phyloP scores from a whole-genome alignment of 2,113 vertebrate genomes.

The Gadus chalcogrammus region DNA sequence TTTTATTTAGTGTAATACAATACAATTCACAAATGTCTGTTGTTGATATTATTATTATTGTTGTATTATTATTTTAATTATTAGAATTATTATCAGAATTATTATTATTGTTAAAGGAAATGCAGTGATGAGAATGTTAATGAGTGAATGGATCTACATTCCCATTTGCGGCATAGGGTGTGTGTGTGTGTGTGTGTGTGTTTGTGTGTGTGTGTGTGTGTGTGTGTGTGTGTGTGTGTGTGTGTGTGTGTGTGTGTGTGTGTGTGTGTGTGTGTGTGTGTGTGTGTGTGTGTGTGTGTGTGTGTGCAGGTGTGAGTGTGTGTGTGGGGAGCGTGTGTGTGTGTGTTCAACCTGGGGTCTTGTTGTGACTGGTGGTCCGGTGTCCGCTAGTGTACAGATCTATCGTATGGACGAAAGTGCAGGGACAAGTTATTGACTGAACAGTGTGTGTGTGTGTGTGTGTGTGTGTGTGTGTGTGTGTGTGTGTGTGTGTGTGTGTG shows the following conservation, averaged over 20 bases:
- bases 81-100: not conserved
- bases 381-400: constrained; percentile 57
- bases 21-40: not conserved
- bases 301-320: no score
- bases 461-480: constrained; percentile 8
- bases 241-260: constrained; percentile 34
- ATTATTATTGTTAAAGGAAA: not conserved
- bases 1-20: not conserved
- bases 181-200: not conserved
- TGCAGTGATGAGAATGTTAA: no score
- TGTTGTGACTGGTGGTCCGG: constrained; percentile 34
- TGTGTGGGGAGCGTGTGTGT: no score
- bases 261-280: constrained; percentile 69
- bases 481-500: constrained; percentile 32
- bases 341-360: constrained; percentile 68
- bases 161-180: not conserved
- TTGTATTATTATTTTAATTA: not conserved
- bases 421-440: constrained; percentile 27
- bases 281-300: no score
- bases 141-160: no score
- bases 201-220: no score
- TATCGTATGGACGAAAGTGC: constrained; percentile 43
- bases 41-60: not conserved
- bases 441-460: no score
- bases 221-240: no score